phyloP scores from a whole-genome alignment of 1,140 invertebrate genomes.

The Agrypnia vestita region DNA sequence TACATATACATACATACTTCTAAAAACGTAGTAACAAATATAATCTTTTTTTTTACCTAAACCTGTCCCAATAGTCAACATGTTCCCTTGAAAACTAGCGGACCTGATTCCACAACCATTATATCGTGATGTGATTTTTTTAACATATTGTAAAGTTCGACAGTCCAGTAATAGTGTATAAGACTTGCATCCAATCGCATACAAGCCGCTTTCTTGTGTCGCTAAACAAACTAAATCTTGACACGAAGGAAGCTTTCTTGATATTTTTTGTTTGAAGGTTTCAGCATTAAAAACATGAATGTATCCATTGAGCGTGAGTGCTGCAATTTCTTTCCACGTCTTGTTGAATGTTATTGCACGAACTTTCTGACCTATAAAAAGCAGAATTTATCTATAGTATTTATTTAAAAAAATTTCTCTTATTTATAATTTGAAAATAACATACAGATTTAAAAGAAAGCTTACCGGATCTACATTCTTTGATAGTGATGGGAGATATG shows the following conservation, averaged over 20 bases:
- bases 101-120: constrained; percentile 91
- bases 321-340: constrained; percentile 89
- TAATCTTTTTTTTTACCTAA: constrained; percentile 71
- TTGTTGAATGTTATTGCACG: constrained; percentile 92
- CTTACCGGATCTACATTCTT: constrained; percentile 79
- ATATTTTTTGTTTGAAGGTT: constrained; percentile 88
- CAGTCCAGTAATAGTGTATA: constrained; percentile 93
- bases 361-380: constrained; percentile 82
- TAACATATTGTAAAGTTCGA: constrained; percentile 84
- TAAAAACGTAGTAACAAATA: too few relatives aligned
- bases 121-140: constrained; percentile 82
- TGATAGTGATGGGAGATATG: constrained; percentile 81
- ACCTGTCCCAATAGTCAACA: constrained; percentile 95
- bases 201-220: constrained; percentile 83
- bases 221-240: constrained; percentile 96
- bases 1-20: too few relatives aligned
- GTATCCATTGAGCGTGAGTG: constrained; percentile 93
- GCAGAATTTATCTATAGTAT: background rate
- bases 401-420: background rate
- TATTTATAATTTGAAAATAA: background rate
- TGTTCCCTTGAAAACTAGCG: constrained; percentile 90
- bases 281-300: constrained; percentile 95
- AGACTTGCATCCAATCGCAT: constrained; percentile 94
- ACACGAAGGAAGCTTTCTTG: constrained; percentile 88
- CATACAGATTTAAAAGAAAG: constrained; percentile 30